phyloP scores from a whole-genome alignment of 2,888 invertebrate genomes.

The Tachina lurida region DNA sequence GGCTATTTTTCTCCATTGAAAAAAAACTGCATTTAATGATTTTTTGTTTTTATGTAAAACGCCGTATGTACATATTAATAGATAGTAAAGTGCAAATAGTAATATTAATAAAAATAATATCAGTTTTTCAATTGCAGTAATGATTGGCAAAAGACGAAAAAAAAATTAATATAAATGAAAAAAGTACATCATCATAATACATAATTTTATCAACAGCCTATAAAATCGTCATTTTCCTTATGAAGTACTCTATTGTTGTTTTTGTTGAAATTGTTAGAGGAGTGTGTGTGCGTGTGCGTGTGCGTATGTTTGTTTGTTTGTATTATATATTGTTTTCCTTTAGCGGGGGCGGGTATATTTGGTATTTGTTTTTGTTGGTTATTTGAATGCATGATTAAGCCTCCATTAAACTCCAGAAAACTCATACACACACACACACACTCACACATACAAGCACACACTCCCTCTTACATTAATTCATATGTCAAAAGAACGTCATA shows the following conservation, averaged over 20 bases:
- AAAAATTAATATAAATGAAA: conserved; percentile 38
- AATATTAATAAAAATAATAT: not conserved
- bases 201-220: conserved; percentile 20
- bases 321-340: conserved; percentile 5
- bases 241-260: conserved; percentile 60
- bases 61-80: conserved; percentile 17
- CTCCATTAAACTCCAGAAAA: conserved; percentile 52
- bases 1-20: not conserved
- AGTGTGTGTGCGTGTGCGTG: not conserved
- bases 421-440: not conserved
- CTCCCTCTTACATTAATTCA: not conserved
- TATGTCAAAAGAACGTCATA: conserved; percentile 29
- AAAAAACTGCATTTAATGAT: conserved; percentile 45
- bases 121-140: conserved; percentile 8
- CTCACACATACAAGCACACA: not conserved
- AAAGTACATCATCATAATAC: conserved; percentile 53
- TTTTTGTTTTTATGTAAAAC: conserved; percentile 24
- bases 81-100: not conserved
- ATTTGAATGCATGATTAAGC: conserved; percentile 57
- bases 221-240: conserved; percentile 53
- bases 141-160: conserved; percentile 1
- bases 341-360: conserved; percentile 43
- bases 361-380: conserved; percentile 40
- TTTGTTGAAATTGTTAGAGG: conserved; percentile 41
- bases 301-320: conserved; percentile 11